Percentiles rank a stretch among this genome's conserved stretches.
Conservation (phyloP, 1,140 invertebrate species). For the Lasioglossum baleicum region DNA sequence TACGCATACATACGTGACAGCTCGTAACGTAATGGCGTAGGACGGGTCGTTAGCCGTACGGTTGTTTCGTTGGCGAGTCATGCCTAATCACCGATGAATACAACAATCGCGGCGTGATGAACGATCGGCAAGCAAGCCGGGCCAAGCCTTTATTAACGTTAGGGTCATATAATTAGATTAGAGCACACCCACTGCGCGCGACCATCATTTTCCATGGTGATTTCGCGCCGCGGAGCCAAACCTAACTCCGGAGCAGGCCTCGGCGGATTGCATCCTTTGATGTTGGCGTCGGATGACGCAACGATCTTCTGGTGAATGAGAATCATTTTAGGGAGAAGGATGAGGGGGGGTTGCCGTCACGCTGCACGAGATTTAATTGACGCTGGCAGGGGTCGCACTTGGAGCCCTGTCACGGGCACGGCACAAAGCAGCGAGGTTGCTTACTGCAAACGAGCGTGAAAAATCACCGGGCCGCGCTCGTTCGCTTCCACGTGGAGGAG, state of each 20-base stretch:
- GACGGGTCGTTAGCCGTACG: slow-evolving; percentile 65
- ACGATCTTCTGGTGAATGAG: slow-evolving; percentile 49
- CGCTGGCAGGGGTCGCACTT: slow-evolving; percentile 30
- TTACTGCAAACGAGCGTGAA: slow-evolving; percentile 44
- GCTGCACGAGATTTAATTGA: slow-evolving; percentile 51
- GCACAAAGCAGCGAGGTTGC: slow-evolving; percentile 29
- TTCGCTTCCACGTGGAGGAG: slow-evolving; percentile 30
- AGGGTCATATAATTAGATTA: slow-evolving; percentile 64
- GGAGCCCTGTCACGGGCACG: slow-evolving; percentile 25
- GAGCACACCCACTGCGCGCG: slow-evolving; percentile 41
- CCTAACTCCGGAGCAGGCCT: slow-evolving; percentile 9
- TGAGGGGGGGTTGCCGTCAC: background rate
- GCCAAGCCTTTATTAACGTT: slow-evolving; percentile 60
- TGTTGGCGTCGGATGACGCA: slow-evolving; percentile 39
- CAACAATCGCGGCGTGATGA: slow-evolving; percentile 67
- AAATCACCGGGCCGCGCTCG: slow-evolving; percentile 14
- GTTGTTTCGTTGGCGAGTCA: slow-evolving; percentile 63
- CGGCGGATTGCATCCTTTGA: slow-evolving; percentile 52
- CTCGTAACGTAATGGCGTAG: slow-evolving; percentile 46
- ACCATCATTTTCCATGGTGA: slow-evolving; percentile 62
- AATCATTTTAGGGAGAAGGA: slow-evolving; percentile 49
- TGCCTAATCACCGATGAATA: slow-evolving; percentile 68
- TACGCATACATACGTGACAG: slow-evolving; percentile 44
- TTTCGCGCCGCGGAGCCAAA: slow-evolving; percentile 44
- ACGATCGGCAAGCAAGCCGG: slow-evolving; percentile 58